These are phyloP conservation scores for Imbricaverruca yamaguchii DNA, from an alignment of 2,888 invertebrate genomes.

Conservation along the genomic window DNA sequence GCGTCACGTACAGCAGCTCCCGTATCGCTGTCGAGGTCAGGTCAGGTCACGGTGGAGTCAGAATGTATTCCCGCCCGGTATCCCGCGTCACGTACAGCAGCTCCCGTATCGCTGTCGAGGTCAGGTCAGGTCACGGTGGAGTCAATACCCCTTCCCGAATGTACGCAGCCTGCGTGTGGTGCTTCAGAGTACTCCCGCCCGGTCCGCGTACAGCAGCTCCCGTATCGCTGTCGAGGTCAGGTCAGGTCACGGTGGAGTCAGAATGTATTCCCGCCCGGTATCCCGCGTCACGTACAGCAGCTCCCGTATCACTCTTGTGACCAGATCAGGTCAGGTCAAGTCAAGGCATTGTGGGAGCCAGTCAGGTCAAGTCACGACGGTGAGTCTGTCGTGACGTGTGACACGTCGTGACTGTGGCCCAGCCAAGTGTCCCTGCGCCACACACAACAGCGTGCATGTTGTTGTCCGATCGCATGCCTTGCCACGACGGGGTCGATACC, in stretches of 20 bases:
- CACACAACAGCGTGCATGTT: no score
- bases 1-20: constrained; percentile 80
- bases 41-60: constrained; percentile 45
- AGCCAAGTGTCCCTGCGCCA: no score
- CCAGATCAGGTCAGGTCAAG: no score
- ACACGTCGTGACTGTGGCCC: no score
- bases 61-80: constrained; percentile 90
- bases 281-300: constrained; percentile 80
- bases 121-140: neutral
- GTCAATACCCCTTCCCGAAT: no score
- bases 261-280: constrained; percentile 90
- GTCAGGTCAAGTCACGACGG: no score
- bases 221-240: constrained; percentile 55
- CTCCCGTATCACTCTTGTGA: constrained; percentile 57
- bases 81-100: constrained; percentile 80
- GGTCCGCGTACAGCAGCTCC: constrained; percentile 84
- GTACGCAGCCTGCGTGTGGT: no score
- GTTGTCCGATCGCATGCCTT: no score
- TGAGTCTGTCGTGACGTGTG: no score
- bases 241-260: constrained; percentile 45
- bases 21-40: constrained; percentile 55
- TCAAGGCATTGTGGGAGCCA: no score
- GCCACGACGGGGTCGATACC: no score
- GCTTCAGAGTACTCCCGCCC: no score
- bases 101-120: constrained; percentile 62